phyloP scores from a whole-genome alignment of 2,888 invertebrate species.

The Tubiluchus corallicola region DNA sequence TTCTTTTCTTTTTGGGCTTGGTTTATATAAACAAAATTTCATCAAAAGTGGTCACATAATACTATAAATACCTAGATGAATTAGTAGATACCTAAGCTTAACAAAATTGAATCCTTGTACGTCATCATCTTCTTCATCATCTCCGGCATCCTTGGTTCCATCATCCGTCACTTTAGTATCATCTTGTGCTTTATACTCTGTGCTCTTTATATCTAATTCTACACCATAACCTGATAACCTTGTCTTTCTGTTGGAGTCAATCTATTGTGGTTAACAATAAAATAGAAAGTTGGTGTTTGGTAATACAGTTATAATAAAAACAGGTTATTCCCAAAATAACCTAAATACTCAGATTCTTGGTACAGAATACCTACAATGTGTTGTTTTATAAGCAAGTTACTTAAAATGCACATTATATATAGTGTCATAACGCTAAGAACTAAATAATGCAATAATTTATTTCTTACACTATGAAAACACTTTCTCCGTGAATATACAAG shows the following conservation, averaged over 20 bases:
- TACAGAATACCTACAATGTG: no score
- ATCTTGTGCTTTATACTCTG: constrained; percentile 97
- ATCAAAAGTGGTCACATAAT: background rate
- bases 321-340: no score
- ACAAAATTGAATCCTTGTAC: constrained; percentile 78
- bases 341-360: no score
- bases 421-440: no score
- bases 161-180: constrained; percentile 43
- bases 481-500: no score
- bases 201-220: constrained; percentile 92
- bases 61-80: no score
- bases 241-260: constrained; percentile 38
- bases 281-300: background rate
- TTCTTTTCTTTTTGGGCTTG: background rate
- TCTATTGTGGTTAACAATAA: constrained; percentile 15
- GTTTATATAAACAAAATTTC: background rate
- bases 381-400: no score
- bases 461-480: no score
- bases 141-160: constrained; percentile 31
- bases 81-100: constrained; percentile 57
- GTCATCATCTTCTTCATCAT: constrained; percentile 42
- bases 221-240: constrained; percentile 91
- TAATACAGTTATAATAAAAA: no score
- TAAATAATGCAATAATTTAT: no score
- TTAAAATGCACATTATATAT: no score